Evolutionary conservation across 2,888 invertebrate genomes (phyloP).

Genomic region (Willowsia nigromaculata): DNA sequence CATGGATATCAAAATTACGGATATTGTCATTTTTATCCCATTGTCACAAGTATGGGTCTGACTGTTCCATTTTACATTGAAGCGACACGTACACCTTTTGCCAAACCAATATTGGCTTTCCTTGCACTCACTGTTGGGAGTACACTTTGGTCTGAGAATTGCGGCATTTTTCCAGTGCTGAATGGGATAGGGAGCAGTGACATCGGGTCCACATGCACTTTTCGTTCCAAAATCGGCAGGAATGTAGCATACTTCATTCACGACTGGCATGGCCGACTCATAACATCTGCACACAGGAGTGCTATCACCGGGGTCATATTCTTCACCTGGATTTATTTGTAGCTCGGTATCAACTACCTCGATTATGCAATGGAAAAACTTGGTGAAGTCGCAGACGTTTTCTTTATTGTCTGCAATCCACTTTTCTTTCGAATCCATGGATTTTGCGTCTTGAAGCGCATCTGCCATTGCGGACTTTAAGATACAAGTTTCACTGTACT

Average conservation of each 20-base stretch:
- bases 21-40: background rate
- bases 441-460: background rate
- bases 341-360: background rate
- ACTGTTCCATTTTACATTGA: slow-evolving; percentile 30
- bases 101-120: slow-evolving; percentile 61
- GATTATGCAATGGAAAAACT: slow-evolving; percentile 52
- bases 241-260: slow-evolving; percentile 30
- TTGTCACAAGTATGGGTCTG: slow-evolving; percentile 33
- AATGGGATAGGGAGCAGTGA: slow-evolving; percentile 45
- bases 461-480: slow-evolving; percentile 28
- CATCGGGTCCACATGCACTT: slow-evolving; percentile 40
- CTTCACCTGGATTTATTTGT: background rate
- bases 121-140: slow-evolving; percentile 54
- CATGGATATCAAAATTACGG: background rate
- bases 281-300: slow-evolving; percentile 57
- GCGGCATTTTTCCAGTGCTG: slow-evolving; percentile 42
- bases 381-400: slow-evolving; percentile 48
- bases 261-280: slow-evolving; percentile 39
- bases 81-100: slow-evolving; percentile 40
- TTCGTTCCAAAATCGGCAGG: slow-evolving; percentile 50
- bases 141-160: slow-evolving; percentile 23
- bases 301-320: background rate
- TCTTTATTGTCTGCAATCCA: slow-evolving; percentile 37
- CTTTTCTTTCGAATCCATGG: background rate
- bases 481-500: background rate